phyloP scores from a whole-genome alignment of 2,888 invertebrate species.

The Heliconius ethilla region DNA sequence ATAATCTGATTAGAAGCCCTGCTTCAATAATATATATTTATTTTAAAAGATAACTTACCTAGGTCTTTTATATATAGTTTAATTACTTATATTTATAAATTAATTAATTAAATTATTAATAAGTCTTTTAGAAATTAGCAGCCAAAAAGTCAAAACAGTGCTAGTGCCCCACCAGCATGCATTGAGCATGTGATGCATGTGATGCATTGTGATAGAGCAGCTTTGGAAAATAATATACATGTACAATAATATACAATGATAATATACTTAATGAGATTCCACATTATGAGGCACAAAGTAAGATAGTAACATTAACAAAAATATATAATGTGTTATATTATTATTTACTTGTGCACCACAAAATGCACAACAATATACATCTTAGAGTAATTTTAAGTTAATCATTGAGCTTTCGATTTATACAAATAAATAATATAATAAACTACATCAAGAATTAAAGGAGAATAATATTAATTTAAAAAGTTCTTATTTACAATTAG shows the following conservation, averaged over 20 bases:
- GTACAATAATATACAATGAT: conserved; percentile 37
- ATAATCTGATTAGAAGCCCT: conserved; percentile 11
- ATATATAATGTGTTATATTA: conserved; percentile 63
- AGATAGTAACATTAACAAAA: conserved; percentile 74
- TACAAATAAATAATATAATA: conserved; percentile 78
- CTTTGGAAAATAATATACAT: conserved; percentile 47
- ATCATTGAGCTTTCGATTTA: conserved; percentile 80
- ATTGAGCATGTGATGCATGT: conserved; percentile 30
- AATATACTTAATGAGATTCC: conserved; percentile 71
- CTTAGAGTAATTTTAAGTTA: conserved; percentile 79
- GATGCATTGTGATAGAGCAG: conserved; percentile 63
- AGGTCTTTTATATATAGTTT: conserved; percentile 1
- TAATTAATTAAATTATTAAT: background rate
- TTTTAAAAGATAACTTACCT: background rate
- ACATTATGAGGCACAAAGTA: conserved; percentile 72
- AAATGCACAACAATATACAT: conserved; percentile 68
- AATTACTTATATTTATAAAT: background rate
- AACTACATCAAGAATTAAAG: conserved; percentile 60
- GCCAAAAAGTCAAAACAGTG: conserved; percentile 14
- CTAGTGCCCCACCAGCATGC: conserved; percentile 43
- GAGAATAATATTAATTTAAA: conserved; percentile 55
- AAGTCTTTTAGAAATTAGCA: conserved; percentile 8
- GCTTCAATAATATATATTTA: conserved; percentile 8
- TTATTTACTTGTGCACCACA: conserved; percentile 72
- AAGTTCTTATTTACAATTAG: conserved; percentile 58